phyloP scores from a whole-genome alignment of 2,113 vertebrate species.

The Megaceryle torquata region DNA sequence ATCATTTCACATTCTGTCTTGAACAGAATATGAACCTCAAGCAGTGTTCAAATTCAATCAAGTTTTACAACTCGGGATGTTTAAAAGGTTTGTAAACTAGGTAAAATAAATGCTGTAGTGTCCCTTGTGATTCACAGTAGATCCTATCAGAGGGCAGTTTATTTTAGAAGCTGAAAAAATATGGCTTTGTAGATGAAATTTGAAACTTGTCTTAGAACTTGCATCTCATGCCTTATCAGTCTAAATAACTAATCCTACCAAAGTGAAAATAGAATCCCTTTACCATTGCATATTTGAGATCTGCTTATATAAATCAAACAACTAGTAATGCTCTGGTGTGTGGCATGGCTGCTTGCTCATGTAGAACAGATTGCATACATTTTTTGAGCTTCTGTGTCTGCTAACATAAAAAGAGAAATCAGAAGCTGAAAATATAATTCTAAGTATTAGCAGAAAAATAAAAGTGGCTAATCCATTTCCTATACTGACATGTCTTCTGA shows the following conservation, averaged over 20 bases:
- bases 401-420: background rate
- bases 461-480: background rate
- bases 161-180: background rate
- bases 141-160: background rate
- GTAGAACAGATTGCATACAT: background rate
- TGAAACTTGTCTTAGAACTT: background rate
- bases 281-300: background rate
- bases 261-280: background rate
- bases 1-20: background rate
- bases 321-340: background rate
- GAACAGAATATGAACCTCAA: background rate
- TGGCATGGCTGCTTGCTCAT: background rate
- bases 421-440: background rate
- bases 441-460: background rate
- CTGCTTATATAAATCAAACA: background rate
- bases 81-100: background rate
- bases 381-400: background rate
- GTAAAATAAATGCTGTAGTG: background rate
- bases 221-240: background rate
- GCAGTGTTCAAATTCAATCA: background rate
- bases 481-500: background rate
- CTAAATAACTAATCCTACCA: background rate
- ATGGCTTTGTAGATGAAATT: background rate
- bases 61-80: background rate
- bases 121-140: background rate